These are phyloP conservation scores for Vireo altiloquus DNA, from an alignment of 2,113 vertebrate species.

Conservation along the genomic window DNA sequence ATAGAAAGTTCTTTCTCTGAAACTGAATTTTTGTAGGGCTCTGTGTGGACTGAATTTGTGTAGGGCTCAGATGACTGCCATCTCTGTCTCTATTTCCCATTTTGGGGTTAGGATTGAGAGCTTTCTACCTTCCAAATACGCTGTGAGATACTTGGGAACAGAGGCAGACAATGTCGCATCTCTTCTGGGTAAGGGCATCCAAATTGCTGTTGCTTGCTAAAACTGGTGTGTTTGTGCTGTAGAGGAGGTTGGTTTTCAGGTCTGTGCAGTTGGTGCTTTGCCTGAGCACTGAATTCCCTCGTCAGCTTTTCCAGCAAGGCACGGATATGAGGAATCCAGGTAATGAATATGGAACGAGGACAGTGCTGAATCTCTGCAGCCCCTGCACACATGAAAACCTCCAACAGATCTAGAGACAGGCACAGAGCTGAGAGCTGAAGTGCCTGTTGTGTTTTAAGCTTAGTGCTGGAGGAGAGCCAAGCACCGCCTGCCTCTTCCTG, in stretches of 20 bases:
- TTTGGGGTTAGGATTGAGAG: background rate
- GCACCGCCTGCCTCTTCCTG: background rate
- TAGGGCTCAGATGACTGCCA: background rate
- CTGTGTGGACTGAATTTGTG: background rate
- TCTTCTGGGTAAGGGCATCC: background rate
- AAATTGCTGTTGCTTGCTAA: background rate
- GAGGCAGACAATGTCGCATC: background rate
- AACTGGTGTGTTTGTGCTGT: background rate
- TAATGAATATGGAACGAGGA: background rate
- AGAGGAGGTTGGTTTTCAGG: background rate
- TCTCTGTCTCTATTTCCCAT: background rate
- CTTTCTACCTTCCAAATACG: background rate
- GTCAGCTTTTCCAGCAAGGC: fast-evolving
- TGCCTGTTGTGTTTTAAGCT: background rate
- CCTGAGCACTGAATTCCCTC: background rate
- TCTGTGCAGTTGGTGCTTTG: background rate
- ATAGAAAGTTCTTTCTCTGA: background rate
- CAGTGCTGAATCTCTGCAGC: background rate
- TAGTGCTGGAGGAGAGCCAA: background rate
- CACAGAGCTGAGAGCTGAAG: background rate
- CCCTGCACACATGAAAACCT: background rate
- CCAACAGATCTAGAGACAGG: background rate
- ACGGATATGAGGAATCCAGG: background rate
- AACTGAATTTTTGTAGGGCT: background rate
- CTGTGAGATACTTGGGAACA: background rate